phyloP scores from a whole-genome alignment of 2,888 invertebrate species.

The Hirudinaria manillensis region DNA sequence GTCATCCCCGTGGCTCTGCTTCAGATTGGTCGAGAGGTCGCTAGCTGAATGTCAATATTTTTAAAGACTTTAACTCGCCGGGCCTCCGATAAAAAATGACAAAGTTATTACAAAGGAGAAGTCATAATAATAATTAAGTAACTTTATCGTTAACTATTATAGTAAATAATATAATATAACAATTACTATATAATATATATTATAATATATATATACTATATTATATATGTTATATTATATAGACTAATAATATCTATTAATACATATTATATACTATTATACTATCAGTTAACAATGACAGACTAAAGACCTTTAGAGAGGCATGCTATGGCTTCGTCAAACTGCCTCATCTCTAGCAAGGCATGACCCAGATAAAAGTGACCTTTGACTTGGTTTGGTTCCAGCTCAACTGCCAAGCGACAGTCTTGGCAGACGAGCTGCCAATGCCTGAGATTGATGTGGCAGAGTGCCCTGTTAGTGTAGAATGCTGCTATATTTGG shows the following conservation, averaged over 20 bases:
- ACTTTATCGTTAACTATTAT: not conserved
- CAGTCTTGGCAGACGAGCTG: constrained; percentile 77
- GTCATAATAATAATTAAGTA: not conserved
- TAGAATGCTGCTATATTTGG: constrained; percentile 85
- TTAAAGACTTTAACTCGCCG: not conserved
- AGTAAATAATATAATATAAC: not conserved
- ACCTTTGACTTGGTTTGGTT: constrained; percentile 83
- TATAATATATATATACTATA: not conserved
- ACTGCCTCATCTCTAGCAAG: constrained; percentile 75
- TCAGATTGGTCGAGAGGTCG: constrained; percentile 18
- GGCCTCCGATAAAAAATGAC: no score
- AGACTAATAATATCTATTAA: not conserved
- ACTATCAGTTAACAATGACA: no score
- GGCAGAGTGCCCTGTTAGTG: constrained; percentile 86
- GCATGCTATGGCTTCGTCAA: constrained; percentile 94
- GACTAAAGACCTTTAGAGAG: constrained; percentile 71
- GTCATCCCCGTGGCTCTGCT: constrained; percentile 13
- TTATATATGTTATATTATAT: not conserved
- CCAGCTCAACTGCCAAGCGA: constrained; percentile 79
- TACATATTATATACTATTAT: no score
- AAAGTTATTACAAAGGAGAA: not conserved
- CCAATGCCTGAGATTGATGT: constrained; percentile 78
- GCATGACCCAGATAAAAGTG: constrained; percentile 94
- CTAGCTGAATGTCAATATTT: not conserved
- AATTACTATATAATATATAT: not conserved